Conservation (phyloP, 2,113 vertebrate species). For the Zosterops borbonicus region DNA sequence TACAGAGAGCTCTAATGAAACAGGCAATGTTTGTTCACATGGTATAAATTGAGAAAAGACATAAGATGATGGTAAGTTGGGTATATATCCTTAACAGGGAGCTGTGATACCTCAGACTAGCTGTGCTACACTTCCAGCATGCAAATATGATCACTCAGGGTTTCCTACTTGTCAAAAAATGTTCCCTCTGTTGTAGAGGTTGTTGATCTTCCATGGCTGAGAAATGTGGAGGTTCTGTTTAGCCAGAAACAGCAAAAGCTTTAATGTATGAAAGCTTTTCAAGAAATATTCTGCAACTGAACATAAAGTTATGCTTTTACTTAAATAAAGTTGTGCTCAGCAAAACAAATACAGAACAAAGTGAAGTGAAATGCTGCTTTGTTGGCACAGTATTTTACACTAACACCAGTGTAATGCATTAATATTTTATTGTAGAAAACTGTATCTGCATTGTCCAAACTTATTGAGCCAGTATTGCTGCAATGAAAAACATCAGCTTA, state of each 20-base stretch:
- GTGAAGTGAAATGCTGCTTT: background rate
- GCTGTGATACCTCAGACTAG: background rate
- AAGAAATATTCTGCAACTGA: background rate
- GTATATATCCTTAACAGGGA: background rate
- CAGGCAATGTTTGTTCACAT: rapidly evolving
- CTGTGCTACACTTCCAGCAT: background rate
- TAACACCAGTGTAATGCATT: background rate
- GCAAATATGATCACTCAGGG: background rate
- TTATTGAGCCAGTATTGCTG: background rate
- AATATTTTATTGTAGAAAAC: background rate
- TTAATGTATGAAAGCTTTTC: background rate
- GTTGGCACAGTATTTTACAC: background rate
- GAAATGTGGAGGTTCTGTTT: background rate
- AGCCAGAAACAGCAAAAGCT: background rate
- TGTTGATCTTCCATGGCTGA: background rate
- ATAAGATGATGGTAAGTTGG: background rate
- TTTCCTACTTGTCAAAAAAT: background rate
- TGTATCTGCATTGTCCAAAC: background rate
- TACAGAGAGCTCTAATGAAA: background rate
- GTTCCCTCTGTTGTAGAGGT: background rate
- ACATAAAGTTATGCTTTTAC: background rate
- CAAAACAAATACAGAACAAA: background rate
- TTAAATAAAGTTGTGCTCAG: background rate
- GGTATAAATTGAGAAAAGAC: background rate
- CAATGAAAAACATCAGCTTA: background rate